Evolutionary conservation across 2,113 vertebrate species (phyloP), one percentile per base, ranked within the genome.

Genomic region (Geothlypis trichas): DNA sequence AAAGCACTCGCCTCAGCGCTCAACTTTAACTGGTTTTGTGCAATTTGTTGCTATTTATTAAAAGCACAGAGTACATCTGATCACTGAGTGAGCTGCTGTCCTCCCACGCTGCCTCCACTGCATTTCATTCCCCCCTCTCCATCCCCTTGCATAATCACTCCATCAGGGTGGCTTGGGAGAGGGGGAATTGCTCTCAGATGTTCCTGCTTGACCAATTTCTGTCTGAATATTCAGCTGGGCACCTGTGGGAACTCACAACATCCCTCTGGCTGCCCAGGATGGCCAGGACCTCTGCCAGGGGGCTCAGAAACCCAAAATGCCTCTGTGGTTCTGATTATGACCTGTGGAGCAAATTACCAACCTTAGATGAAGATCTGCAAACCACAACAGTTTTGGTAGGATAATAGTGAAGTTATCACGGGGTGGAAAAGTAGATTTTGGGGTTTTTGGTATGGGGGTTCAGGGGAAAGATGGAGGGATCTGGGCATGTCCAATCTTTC

Each of bases 41-140:
- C 78, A 77, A 90, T 96, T 96, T 96, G 93, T 96, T 96, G 93
- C 85, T 94, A 74, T 96, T 96, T 96, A 96, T 96, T 96, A 96
- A 96, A 94, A 95, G 91, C 87, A 66, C 47, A 47, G 71, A 87
- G 85, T 80, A 77, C 87, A 94, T 94, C 91, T 96, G 87, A 77
- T 90, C 89, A n/a, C 81, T 5, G 78, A 94, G 87, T 27, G 89
- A 96, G 93, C 95, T 94, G 91, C 96, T 95, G 92, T 97, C 96
- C 95, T 96, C 96, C 95, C 87, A 95, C 85, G 27, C 95, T 90
- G 83, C 89, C 71, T 91, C 80, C 73, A 12, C 42, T 9, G 80
- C 89, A 16, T 95, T 96, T 85, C 84, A 91, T 93, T 90, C 93
- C 78, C 89, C 84, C 75, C 67, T 91, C 88, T 83, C 93, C 82